A percentile compares a stretch with the other conserved stretches of the same genome.
Conservation (phyloP, 2,797 vertebrate genomes). For the Danio aesculapii region DNA sequence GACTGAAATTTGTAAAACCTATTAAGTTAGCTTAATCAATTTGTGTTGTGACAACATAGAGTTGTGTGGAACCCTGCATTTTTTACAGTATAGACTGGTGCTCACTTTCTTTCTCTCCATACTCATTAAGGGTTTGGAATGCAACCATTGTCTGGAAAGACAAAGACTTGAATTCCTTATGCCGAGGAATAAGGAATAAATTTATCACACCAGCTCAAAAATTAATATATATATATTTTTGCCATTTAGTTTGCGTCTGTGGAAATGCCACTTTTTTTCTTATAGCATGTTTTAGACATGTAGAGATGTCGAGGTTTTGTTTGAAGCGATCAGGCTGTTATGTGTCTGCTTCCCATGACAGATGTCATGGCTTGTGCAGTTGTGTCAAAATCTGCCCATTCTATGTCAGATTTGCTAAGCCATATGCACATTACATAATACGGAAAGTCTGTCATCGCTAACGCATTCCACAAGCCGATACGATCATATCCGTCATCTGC, state of each 20-base stretch:
- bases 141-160: neutral
- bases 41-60: too few species aligned
- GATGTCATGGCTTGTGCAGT: slow-evolving; percentile 56
- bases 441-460: slow-evolving; percentile 37
- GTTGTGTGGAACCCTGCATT: too few species aligned
- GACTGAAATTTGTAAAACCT: too few species aligned
- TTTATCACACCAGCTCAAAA: too few species aligned
- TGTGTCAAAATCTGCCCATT: slow-evolving; percentile 56
- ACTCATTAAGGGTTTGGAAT: neutral
- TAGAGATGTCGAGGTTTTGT: slow-evolving; percentile 35
- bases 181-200: too few species aligned
- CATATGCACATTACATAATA: slow-evolving; percentile 60
- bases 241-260: neutral
- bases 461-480: slow-evolving; percentile 21
- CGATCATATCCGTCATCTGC: slow-evolving; percentile 22
- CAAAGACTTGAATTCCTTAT: neutral
- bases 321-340: slow-evolving; percentile 49
- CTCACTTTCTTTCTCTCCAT: too few species aligned
- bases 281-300: too few species aligned
- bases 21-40: too few species aligned
- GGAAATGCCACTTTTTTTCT: neutral
- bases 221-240: neutral
- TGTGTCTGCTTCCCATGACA: slow-evolving; percentile 46
- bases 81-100: too few species aligned
- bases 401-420: slow-evolving; percentile 58